These are phyloP conservation scores for Dorcus parallelipipedus DNA, from an alignment of 2,888 invertebrate species.

Conservation along the genomic window DNA sequence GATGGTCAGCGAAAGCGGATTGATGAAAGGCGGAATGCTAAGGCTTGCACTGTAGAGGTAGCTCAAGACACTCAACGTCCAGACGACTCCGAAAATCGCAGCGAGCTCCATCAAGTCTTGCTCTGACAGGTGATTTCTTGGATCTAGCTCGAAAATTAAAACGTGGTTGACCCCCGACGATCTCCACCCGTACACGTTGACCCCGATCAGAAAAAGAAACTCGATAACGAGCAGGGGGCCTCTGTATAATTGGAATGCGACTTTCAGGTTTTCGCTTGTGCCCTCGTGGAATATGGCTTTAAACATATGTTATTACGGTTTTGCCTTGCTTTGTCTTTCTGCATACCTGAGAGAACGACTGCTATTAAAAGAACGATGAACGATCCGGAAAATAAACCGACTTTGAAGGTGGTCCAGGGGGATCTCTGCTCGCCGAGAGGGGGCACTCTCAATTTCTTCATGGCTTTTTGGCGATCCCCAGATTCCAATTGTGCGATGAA, in stretches of 20 bases:
- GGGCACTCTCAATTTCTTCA: conserved; percentile 83
- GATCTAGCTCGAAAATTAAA: conserved; percentile 78
- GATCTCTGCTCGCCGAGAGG: conserved; percentile 81
- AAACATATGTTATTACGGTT: background rate
- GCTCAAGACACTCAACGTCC: conserved; percentile 64
- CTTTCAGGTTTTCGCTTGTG: conserved; percentile 57
- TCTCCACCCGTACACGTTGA: conserved; percentile 80
- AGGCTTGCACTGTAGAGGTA: conserved; percentile 65
- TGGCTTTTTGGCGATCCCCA: conserved; percentile 79
- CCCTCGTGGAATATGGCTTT: conserved; percentile 54
- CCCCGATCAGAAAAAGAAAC: conserved; percentile 72
- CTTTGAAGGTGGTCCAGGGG: conserved; percentile 80
- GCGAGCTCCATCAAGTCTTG: conserved; percentile 76
- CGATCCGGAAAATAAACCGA: conserved; percentile 79
- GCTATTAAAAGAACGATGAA: conserved; percentile 72
- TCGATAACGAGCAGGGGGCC: conserved; percentile 74
- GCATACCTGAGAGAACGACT: conserved; percentile 65
- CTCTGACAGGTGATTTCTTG: conserved; percentile 71
- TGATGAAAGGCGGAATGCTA: conserved; percentile 71
- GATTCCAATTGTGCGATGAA: conserved; percentile 70
- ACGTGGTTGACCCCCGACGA: conserved; percentile 82
- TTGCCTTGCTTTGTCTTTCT: background rate
- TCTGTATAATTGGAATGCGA: conserved; percentile 74
- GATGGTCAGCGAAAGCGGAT: conserved; percentile 67
- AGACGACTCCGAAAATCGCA: conserved; percentile 71